phyloP scores from a whole-genome alignment of 2,888 invertebrate genomes.

The Dendrolimus houi region DNA sequence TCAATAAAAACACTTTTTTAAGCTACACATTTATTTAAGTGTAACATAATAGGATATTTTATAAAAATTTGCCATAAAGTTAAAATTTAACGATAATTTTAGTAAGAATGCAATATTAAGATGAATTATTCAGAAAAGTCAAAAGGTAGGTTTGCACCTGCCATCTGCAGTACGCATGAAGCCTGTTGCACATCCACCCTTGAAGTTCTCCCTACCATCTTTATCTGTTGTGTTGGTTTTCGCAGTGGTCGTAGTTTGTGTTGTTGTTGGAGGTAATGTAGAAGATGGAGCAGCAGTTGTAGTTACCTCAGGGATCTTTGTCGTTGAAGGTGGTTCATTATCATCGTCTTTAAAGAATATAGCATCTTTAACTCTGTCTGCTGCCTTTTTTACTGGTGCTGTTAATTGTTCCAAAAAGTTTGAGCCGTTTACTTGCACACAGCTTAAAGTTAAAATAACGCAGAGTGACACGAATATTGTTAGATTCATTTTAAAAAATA shows the following conservation, averaged over 20 bases:
- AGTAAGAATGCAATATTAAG: too few relatives aligned
- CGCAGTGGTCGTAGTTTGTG: conserved; percentile 10
- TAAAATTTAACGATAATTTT: too few relatives aligned
- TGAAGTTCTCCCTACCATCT: conserved; percentile 46
- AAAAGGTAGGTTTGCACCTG: conserved; percentile 44
- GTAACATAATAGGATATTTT: too few relatives aligned
- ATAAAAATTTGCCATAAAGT: too few relatives aligned
- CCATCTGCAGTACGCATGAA: conserved; percentile 47
- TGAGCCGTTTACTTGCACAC: conserved; percentile 24
- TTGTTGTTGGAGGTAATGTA: conserved; percentile 9
- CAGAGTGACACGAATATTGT: conserved; percentile 23
- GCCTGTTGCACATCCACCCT: conserved; percentile 41
- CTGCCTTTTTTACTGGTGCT: conserved; percentile 22
- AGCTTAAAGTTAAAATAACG: conserved; percentile 19
- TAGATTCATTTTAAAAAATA: conserved; percentile 29
- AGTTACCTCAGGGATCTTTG: background rate
- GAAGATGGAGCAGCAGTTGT: conserved; percentile 6
- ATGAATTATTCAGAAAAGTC: conserved; percentile 1
- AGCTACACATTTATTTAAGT: too few relatives aligned
- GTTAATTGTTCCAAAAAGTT: conserved; percentile 29
- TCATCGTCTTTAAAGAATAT: conserved; percentile 18
- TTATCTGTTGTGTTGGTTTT: conserved; percentile 19
- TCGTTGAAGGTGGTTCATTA: background rate
- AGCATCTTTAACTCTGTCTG: conserved; percentile 22
- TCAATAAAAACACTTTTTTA: background rate